Evolutionary conservation across 1,140 invertebrate species (phyloP).

Genomic region (Lordiphosa stackelbergi): DNA sequence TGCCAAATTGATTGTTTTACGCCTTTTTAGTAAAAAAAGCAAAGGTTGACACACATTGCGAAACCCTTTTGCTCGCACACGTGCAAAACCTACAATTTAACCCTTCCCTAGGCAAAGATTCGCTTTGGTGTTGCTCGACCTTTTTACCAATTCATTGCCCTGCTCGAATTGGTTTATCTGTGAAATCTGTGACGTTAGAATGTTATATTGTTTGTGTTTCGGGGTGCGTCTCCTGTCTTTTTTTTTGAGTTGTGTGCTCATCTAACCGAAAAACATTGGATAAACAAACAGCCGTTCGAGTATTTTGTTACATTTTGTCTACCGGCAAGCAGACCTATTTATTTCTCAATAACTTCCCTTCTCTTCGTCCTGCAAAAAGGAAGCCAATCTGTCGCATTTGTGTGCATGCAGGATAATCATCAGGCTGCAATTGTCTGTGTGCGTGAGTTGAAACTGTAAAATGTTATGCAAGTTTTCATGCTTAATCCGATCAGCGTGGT

Average conservation of each 20-base stretch:
- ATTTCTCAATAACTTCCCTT: constrained; percentile 25
- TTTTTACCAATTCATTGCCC: constrained; percentile 76
- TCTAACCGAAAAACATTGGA: constrained; percentile 77
- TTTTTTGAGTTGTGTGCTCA: constrained; percentile 70
- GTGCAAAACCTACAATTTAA: constrained; percentile 18
- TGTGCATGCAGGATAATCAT: constrained; percentile 39
- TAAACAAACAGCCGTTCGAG: constrained; percentile 76
- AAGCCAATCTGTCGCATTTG: constrained; percentile 66
- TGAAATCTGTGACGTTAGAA: constrained; percentile 66
- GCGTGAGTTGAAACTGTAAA: constrained; percentile 56
- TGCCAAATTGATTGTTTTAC: constrained; percentile 69
- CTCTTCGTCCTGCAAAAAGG: constrained; percentile 14
- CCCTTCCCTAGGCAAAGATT: constrained; percentile 39
- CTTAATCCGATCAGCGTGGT: constrained; percentile 76
- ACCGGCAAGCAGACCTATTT: constrained; percentile 26
- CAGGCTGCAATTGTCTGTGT: constrained; percentile 1
- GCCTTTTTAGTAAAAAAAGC: constrained; percentile 59
- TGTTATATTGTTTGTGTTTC: constrained; percentile 33
- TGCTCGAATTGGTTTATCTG: constrained; percentile 77
- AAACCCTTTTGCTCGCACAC: constrained; percentile 59
- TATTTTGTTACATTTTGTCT: constrained; percentile 66
- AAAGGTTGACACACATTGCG: constrained; percentile 51
- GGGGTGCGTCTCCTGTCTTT: constrained; percentile 32
- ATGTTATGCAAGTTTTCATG: constrained; percentile 58
- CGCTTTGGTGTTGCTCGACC: constrained; percentile 69